Evolutionary conservation across 2,797 vertebrate species (phyloP).

Genomic region (Hippopotamyrus pictus): DNA sequence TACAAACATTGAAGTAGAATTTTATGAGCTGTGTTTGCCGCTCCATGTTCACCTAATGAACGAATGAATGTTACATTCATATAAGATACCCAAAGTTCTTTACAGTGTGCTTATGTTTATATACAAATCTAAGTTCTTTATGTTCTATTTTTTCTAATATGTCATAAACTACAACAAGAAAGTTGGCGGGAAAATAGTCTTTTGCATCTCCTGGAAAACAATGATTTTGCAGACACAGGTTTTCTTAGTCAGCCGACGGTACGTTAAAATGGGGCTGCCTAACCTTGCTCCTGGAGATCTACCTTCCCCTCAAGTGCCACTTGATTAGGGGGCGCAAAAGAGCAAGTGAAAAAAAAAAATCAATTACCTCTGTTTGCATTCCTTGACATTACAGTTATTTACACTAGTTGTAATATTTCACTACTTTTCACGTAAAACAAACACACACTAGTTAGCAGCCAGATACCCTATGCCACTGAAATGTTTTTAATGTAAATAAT

Average conservation of each 20-base stretch:
- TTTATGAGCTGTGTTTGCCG: background rate
- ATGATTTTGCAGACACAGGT: background rate
- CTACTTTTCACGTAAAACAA: background rate
- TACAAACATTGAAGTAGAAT: background rate
- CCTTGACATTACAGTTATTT: background rate
- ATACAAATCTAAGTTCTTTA: background rate
- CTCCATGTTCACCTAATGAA: background rate
- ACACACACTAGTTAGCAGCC: background rate
- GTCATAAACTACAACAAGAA: background rate
- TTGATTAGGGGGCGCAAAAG: background rate
- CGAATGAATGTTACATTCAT: background rate
- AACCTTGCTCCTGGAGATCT: background rate
- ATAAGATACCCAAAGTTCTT: background rate
- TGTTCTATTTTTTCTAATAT: background rate
- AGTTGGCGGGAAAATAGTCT: background rate
- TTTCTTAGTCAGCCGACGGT: background rate
- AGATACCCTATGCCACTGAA: background rate
- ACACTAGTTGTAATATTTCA: background rate
- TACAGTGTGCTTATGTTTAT: background rate
- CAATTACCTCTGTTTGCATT: background rate
- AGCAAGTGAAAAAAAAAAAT: background rate
- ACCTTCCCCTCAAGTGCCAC: background rate
- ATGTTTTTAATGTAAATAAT: background rate
- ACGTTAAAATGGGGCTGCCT: background rate
- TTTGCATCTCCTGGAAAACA: background rate